Conservation (phyloP, 2,888 invertebrate genomes). For the Lathronympha strigana region DNA sequence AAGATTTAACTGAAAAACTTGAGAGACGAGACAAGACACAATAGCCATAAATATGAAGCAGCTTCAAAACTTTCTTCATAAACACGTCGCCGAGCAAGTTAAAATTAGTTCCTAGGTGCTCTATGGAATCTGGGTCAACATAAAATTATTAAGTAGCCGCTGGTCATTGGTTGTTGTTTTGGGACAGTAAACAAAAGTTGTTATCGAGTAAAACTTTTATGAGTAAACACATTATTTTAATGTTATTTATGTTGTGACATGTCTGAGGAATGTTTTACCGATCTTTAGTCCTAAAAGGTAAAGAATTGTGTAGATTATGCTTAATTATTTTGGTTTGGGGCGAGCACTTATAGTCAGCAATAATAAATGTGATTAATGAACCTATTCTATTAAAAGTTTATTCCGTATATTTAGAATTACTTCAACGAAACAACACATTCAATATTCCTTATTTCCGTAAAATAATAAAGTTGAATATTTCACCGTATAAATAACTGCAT, state of each 20-base stretch:
- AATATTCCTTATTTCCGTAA: not conserved
- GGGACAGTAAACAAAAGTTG: not conserved
- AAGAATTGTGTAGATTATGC: no score
- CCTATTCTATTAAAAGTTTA: no score
- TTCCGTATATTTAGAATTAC: not conserved
- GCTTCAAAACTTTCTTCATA: slow-evolving; percentile 38
- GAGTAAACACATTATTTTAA: not conserved
- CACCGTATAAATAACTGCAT: no score
- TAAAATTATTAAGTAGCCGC: not conserved
- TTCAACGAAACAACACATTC: not conserved
- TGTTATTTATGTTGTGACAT: no score
- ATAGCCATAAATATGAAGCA: slow-evolving; percentile 36
- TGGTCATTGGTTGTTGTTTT: not conserved
- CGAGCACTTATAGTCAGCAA: no score
- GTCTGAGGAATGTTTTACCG: no score
- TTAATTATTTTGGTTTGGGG: no score
- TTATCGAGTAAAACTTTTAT: not conserved
- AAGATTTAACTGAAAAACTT: slow-evolving; percentile 13
- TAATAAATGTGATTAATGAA: no score
- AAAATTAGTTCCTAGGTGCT: slow-evolving; percentile 40
- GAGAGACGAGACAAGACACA: slow-evolving; percentile 11
- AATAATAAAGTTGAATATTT: not conserved
- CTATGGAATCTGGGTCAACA: slow-evolving; percentile 35
- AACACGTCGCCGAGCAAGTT: slow-evolving; percentile 36
- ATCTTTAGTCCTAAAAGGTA: no score